phyloP scores from a whole-genome alignment of 2,888 invertebrate species.

The Heliconius aoede region DNA sequence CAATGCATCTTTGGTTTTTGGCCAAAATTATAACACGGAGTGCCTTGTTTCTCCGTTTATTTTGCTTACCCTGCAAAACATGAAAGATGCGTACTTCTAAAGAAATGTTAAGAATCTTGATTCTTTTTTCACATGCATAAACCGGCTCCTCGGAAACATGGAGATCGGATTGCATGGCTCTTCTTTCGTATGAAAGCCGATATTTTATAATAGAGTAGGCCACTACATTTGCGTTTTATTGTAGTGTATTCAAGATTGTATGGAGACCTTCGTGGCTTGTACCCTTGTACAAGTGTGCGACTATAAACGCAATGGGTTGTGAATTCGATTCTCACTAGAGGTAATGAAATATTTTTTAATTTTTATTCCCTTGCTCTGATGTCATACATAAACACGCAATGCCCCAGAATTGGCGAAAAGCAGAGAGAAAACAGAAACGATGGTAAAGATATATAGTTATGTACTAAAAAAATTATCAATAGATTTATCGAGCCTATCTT shows the following conservation, averaged over 20 bases:
- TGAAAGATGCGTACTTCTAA: not conserved
- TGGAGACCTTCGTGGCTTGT: too few species aligned
- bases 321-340: too few species aligned
- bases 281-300: too few species aligned
- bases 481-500: constrained; percentile 9
- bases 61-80: too few species aligned
- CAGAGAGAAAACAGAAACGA: too few species aligned
- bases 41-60: not conserved
- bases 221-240: not conserved
- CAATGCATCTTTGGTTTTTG: not conserved
- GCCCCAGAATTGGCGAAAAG: too few species aligned
- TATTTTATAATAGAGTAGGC: constrained; percentile 11
- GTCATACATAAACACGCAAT: too few species aligned
- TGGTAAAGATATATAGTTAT: not conserved
- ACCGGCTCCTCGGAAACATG: constrained; percentile 15
- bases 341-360: too few species aligned
- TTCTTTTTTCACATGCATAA: constrained; percentile 14
- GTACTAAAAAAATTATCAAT: not conserved
- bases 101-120: not conserved
- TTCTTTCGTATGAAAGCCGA: constrained; percentile 25
- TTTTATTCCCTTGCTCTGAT: too few species aligned
- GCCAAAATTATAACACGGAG: not conserved
- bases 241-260: not conserved
- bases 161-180: constrained; percentile 17
- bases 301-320: too few species aligned